phyloP scores from a whole-genome alignment of 2,797 vertebrate species.

The Myotis findleyi region DNA sequence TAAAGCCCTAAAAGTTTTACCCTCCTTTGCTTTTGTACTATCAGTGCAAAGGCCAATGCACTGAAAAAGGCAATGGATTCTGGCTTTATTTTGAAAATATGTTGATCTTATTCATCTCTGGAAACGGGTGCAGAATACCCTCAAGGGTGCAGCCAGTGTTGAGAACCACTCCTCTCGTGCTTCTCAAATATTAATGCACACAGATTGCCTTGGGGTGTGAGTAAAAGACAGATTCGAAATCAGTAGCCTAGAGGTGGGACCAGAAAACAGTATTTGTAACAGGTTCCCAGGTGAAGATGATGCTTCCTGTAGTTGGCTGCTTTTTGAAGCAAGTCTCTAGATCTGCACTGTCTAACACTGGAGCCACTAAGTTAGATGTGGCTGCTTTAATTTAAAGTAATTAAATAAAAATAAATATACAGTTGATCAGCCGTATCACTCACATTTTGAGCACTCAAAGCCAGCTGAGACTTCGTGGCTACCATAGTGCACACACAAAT shows the following conservation, averaged over 20 bases:
- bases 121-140: neutral
- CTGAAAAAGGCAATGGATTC: neutral
- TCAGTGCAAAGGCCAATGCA: neutral
- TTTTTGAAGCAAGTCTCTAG: neutral
- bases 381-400: neutral
- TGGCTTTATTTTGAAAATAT: neutral
- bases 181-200: neutral
- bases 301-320: neutral
- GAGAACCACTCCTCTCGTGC: neutral
- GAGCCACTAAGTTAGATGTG: neutral
- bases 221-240: neutral
- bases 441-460: neutral
- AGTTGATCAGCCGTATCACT: neutral
- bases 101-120: neutral
- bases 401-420: conserved; percentile 4
- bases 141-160: neutral
- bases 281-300: neutral
- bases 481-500: neutral
- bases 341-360: neutral
- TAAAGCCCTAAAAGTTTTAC: neutral
- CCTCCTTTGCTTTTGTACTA: neutral
- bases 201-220: neutral
- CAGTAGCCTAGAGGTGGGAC: neutral
- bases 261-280: neutral
- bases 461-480: neutral